phyloP scores from a whole-genome alignment of 2,797 vertebrate species.

The Myripristis jacobus region DNA sequence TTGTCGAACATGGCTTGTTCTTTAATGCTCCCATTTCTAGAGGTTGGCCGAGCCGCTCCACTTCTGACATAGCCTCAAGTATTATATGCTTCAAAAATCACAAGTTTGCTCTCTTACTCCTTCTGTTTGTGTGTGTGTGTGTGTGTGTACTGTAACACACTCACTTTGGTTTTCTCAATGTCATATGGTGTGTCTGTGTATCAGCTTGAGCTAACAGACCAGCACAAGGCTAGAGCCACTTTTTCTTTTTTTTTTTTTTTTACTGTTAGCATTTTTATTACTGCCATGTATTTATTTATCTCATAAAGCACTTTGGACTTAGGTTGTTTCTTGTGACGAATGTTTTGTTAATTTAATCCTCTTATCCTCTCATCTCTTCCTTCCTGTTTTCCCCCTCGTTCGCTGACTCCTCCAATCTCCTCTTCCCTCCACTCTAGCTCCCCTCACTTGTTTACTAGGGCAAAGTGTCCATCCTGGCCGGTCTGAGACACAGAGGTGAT shows the following conservation, averaged over 20 bases:
- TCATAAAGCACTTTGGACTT: no score
- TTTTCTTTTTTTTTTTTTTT: background rate
- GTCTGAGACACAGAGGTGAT: conserved; percentile 46
- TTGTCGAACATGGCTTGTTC: conserved; percentile 16
- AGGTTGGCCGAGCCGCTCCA: conserved; percentile 7
- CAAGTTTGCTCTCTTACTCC: conserved; percentile 2
- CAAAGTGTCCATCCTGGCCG: conserved; percentile 37
- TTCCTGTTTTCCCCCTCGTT: background rate
- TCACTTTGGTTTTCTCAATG: background rate
- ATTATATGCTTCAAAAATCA: conserved; percentile 6
- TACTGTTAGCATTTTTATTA: no score
- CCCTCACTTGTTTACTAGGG: conserved; percentile 45
- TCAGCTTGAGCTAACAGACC: background rate
- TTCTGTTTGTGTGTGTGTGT: background rate
- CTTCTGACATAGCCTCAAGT: conserved; percentile 27
- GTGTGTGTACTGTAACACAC: background rate
- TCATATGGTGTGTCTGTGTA: background rate
- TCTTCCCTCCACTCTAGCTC: conserved; percentile 29
- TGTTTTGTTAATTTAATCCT: no score
- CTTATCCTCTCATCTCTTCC: background rate
- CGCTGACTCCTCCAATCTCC: conserved; percentile 17
- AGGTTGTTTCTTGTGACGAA: no score
- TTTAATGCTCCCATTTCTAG: conserved; percentile 30
- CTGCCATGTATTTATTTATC: no score
- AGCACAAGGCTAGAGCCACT: conserved; percentile 1